These are phyloP conservation scores for Amaurobius ferox DNA, from an alignment of 2,888 invertebrate genomes.

Conservation along the genomic window DNA sequence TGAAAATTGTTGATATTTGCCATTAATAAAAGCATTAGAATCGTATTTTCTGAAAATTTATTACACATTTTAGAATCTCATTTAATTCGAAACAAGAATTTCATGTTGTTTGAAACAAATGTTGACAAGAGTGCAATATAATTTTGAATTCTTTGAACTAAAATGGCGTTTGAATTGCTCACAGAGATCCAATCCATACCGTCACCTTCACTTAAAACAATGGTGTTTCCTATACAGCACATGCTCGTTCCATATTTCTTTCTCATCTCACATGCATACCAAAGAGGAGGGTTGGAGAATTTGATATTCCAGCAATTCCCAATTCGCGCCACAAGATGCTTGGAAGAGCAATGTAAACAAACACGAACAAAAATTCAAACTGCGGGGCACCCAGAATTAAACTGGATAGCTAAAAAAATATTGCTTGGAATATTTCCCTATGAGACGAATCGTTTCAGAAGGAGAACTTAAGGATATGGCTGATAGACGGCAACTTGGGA, in stretches of 20 bases:
- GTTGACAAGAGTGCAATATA: too few species aligned
- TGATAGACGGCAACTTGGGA: background rate
- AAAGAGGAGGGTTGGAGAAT: constrained; percentile 21
- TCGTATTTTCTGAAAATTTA: too few species aligned
- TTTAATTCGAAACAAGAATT: background rate
- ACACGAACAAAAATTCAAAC: constrained; percentile 32
- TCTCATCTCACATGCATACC: constrained; percentile 31
- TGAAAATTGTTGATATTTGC: too few species aligned
- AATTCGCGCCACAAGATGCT: constrained; percentile 19
- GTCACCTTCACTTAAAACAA: constrained; percentile 45
- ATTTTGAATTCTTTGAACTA: background rate
- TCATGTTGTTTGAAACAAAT: too few species aligned
- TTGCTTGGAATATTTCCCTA: background rate
- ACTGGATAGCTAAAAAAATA: background rate
- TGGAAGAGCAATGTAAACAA: constrained; percentile 26
- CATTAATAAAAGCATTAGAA: too few species aligned
- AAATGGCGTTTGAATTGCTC: background rate
- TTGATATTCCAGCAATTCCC: constrained; percentile 43
- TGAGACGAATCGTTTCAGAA: background rate
- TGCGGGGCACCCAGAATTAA: constrained; percentile 17
- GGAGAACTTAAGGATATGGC: background rate
- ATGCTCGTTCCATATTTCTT: constrained; percentile 35
- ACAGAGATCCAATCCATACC: background rate
- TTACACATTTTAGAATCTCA: background rate
- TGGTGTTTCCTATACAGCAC: constrained; percentile 45